Percentiles rank a stretch among this genome's conserved stretches.
phyloP scores from a whole-genome alignment of 2,113 vertebrate genomes.

The Ifrita kowaldi region DNA sequence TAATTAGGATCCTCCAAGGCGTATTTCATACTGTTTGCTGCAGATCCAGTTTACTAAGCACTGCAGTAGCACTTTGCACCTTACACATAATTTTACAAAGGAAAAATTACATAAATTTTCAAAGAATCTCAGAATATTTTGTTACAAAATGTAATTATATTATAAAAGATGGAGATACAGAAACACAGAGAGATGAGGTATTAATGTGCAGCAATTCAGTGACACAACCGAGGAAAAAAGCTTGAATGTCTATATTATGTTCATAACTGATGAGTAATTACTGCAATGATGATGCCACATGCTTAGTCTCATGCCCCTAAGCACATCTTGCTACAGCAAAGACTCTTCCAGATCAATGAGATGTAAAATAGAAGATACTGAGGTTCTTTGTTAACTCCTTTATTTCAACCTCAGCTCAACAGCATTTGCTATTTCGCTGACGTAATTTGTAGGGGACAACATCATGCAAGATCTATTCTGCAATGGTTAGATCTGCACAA shows the following conservation, averaged over 20 bases:
- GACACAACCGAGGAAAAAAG: neutral
- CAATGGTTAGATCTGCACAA: neutral
- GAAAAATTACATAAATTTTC: neutral
- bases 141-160: neutral
- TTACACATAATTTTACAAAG: neutral
- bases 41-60: neutral
- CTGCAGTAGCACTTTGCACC: neutral
- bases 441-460: neutral
- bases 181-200: neutral
- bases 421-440: neutral
- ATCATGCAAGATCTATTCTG: neutral
- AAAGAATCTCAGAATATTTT: neutral
- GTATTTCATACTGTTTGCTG: conserved; percentile 12
- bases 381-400: neutral
- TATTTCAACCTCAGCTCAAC: neutral
- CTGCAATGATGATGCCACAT: neutral
- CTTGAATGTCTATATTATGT: neutral
- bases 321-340: neutral
- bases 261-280: neutral
- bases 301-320: neutral
- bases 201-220: neutral
- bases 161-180: neutral
- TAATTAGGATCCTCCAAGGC: conserved; percentile 53
- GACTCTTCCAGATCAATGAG: neutral
- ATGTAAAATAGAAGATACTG: neutral